phyloP scores from a whole-genome alignment of 2,797 vertebrate genomes.

The Otolemur crassicaudatus region DNA sequence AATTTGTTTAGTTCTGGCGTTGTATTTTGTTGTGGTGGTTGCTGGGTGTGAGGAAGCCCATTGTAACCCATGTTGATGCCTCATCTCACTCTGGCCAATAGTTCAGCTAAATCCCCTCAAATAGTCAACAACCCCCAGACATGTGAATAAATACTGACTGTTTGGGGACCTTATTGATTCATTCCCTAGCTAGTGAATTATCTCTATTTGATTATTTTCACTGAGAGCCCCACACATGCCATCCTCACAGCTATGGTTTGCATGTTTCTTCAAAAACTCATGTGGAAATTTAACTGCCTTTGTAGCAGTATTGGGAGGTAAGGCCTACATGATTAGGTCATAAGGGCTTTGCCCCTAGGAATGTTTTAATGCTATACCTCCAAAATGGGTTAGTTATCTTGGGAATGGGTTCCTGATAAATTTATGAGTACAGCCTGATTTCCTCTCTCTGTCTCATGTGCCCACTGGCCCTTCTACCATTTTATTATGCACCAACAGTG shows the following conservation, averaged over 20 bases:
- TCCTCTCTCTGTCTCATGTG: background rate
- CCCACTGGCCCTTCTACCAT: background rate
- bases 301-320: background rate
- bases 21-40: background rate
- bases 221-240: background rate
- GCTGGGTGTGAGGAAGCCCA: background rate
- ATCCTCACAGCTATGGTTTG: background rate
- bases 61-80: background rate
- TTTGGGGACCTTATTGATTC: background rate
- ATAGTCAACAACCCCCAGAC: background rate
- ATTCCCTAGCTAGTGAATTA: background rate
- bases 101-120: too few species aligned
- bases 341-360: background rate
- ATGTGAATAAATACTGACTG: background rate
- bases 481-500: background rate
- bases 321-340: background rate
- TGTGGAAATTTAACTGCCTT: background rate
- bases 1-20: background rate
- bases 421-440: background rate
- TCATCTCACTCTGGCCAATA: background rate
- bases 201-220: constrained; percentile 20
- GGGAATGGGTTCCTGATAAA: background rate
- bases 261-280: background rate
- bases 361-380: background rate
- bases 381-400: background rate